Evolutionary conservation across 1,140 invertebrate genomes (phyloP).

Genomic region (Pachypsylla venusta): DNA sequence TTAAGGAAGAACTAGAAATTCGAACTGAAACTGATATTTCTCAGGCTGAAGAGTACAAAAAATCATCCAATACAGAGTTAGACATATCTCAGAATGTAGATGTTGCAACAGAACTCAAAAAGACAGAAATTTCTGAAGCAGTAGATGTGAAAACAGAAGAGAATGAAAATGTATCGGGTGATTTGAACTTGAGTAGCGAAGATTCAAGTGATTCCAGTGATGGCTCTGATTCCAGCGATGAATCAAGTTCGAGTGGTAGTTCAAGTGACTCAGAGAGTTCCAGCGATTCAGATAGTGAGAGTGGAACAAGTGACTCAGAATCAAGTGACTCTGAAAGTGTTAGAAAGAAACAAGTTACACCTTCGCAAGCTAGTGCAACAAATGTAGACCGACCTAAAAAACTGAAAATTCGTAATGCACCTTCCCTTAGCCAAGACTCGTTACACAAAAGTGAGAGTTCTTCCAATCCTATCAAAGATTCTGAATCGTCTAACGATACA

Average conservation of each 20-base stretch:
- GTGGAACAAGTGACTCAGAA: constrained; percentile 1
- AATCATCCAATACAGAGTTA: too few species aligned
- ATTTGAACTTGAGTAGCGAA: neutral
- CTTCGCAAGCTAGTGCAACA: too few species aligned
- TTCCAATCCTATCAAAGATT: too few species aligned
- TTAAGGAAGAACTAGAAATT: too few species aligned
- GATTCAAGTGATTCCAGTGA: neutral
- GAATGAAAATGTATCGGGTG: too few species aligned
- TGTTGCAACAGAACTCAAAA: too few species aligned
- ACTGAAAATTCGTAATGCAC: constrained; percentile 7
- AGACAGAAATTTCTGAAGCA: too few species aligned
- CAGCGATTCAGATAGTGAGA: neutral
- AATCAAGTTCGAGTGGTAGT: constrained; percentile 1
- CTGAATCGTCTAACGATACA: neutral
- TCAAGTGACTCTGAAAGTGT: neutral
- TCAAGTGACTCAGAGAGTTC: constrained; percentile 6
- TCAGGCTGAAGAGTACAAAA: too few species aligned
- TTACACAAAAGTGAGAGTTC: constrained; percentile 2
- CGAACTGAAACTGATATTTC: too few species aligned
- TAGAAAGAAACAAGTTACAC: neutral
- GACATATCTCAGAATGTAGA: too few species aligned
- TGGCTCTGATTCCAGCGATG: neutral
- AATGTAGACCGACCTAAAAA: neutral
- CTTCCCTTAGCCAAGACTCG: neutral
- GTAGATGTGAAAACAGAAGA: too few species aligned